A percentile compares a stretch with the other conserved stretches of the same genome.
These are phyloP conservation scores for Meriones unguiculatus DNA, from an alignment of 2,113 vertebrate genomes.

Conservation along the genomic window DNA sequence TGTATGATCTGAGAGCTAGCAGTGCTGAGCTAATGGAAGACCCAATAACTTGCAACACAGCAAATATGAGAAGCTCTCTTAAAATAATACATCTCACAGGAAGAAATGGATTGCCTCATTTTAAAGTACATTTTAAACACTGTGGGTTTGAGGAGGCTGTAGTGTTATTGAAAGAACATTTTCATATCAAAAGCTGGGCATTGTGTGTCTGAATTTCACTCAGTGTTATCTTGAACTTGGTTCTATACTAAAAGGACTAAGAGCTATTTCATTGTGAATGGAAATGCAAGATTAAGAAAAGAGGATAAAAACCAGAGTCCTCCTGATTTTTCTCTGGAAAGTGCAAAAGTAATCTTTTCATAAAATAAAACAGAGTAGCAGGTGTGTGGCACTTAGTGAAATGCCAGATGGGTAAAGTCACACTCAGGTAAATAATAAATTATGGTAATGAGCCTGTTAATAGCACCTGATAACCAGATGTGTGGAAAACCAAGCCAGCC, in stretches of 20 bases:
- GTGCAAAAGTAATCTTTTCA: slow-evolving; percentile 57
- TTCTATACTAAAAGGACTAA: slow-evolving; percentile 63
- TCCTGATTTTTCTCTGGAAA: slow-evolving; percentile 50
- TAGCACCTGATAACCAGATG: slow-evolving; percentile 70
- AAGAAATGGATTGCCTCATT: slow-evolving; percentile 74
- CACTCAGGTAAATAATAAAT: slow-evolving; percentile 74
- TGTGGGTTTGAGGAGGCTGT: slow-evolving; percentile 36
- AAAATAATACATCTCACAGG: slow-evolving; percentile 72
- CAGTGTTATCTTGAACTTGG: slow-evolving; percentile 71
- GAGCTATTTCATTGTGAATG: slow-evolving; percentile 60
- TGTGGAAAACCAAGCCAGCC: slow-evolving; percentile 59
- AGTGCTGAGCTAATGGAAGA: slow-evolving; percentile 55
- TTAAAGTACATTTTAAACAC: slow-evolving; percentile 77
- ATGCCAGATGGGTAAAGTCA: slow-evolving; percentile 57
- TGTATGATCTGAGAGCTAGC: slow-evolving; percentile 43
- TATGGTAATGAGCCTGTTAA: slow-evolving; percentile 70
- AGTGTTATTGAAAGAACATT: slow-evolving; percentile 64
- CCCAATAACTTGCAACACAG: slow-evolving; percentile 53
- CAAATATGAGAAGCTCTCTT: slow-evolving; percentile 65
- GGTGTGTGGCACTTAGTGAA: slow-evolving; percentile 59
- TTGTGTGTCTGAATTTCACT: slow-evolving; percentile 70
- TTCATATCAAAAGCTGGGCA: slow-evolving; percentile 75
- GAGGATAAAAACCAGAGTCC: neutral
- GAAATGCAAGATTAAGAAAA: slow-evolving; percentile 63
- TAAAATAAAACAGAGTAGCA: slow-evolving; percentile 55